These are phyloP conservation scores for Halotydeus destructor DNA, from an alignment of 1,140 invertebrate species.

Conservation along the genomic window DNA sequence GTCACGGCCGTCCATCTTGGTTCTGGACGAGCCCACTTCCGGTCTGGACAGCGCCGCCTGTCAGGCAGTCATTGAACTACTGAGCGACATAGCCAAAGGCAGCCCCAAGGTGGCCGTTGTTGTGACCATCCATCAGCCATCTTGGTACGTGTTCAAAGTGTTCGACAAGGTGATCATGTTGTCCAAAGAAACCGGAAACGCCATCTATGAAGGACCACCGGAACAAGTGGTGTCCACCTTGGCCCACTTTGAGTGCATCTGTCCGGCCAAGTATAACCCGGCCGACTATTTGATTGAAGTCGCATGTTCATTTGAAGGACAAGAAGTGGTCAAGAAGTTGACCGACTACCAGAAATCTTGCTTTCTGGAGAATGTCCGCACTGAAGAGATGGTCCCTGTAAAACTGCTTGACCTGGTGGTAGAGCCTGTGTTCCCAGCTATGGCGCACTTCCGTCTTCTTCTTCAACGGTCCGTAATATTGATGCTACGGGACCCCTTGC, in stretches of 20 bases:
- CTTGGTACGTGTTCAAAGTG: constrained; percentile 1
- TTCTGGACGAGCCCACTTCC: constrained; percentile 11
- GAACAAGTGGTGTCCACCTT: not conserved
- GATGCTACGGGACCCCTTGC: not conserved
- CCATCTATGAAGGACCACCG: constrained; percentile 8
- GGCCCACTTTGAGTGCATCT: not conserved
- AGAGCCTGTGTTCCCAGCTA: too few relatives aligned
- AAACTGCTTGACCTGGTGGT: too few relatives aligned
- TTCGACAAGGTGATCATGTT: constrained; percentile 8
- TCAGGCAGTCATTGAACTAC: not conserved
- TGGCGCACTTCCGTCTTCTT: not conserved
- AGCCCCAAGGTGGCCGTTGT: constrained; percentile 6
- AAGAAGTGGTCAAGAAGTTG: not conserved
- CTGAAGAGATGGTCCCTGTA: not conserved
- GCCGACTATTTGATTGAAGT: not conserved
- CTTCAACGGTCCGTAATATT: not conserved
- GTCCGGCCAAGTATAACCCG: constrained; percentile 3
- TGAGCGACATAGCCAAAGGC: constrained; percentile 1
- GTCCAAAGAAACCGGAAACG: constrained; percentile 1
- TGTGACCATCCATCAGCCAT: constrained; percentile 10
- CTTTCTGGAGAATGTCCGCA: not conserved
- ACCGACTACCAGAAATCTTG: not conserved
- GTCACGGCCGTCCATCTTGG: constrained; percentile 1
- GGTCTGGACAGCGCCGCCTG: constrained; percentile 7
- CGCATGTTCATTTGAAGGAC: not conserved